These are phyloP conservation scores for Bothrops jararaca DNA, from an alignment of 2,113 vertebrate species.

Conservation along the genomic window DNA sequence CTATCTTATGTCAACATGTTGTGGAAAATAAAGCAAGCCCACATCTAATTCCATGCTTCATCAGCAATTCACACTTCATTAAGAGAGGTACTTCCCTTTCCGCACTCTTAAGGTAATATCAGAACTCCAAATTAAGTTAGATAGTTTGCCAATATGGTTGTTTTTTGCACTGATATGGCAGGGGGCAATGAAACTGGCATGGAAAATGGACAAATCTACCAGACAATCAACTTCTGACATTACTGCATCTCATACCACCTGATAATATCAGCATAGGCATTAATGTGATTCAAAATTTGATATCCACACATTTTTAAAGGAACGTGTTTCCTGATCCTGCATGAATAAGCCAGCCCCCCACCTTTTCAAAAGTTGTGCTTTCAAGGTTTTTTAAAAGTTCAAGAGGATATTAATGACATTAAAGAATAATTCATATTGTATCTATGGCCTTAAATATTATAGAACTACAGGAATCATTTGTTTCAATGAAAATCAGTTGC, in stretches of 20 bases:
- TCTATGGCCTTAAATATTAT: too few relatives aligned
- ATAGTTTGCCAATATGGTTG: not conserved
- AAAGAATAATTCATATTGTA: not conserved
- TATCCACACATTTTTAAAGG: not conserved
- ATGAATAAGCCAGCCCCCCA: not conserved
- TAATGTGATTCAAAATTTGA: not conserved
- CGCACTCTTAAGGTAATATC: not conserved
- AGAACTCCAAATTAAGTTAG: not conserved
- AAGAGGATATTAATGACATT: not conserved
- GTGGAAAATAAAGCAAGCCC: constrained; percentile 8
- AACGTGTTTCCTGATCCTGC: not conserved
- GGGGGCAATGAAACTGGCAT: not conserved
- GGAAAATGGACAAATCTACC: not conserved
- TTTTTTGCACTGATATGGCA: not conserved
- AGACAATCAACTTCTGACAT: not conserved
- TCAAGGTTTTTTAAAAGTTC: not conserved
- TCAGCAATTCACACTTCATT: constrained; percentile 11
- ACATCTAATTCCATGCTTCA: constrained; percentile 10
- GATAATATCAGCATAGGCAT: not conserved
- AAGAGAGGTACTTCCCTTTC: not conserved
- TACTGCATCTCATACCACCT: not conserved
- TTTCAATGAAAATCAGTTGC: not conserved
- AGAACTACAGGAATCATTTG: not conserved
- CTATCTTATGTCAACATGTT: not conserved
- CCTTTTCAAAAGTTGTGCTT: not conserved